phyloP scores from a whole-genome alignment of 2,113 vertebrate species.

The Aleadryas rufinucha region DNA sequence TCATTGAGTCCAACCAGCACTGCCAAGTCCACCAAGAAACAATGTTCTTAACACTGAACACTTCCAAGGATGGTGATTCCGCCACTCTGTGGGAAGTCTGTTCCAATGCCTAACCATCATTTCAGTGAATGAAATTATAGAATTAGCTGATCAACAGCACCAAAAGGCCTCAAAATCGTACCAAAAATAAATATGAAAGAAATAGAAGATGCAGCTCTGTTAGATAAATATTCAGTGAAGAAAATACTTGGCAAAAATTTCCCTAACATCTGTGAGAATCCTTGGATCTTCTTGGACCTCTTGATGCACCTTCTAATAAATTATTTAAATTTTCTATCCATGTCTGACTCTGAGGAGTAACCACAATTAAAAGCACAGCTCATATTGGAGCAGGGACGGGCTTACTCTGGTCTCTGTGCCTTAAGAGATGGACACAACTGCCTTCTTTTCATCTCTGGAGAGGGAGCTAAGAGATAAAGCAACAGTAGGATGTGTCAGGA shows the following conservation, averaged over 20 bases:
- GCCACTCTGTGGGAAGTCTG: not conserved
- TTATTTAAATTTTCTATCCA: not conserved
- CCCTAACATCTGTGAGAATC: not conserved
- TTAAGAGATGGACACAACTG: not conserved
- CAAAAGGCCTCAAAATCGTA: not conserved
- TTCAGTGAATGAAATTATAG: not conserved
- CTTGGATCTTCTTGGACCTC: not conserved
- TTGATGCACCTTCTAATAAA: not conserved
- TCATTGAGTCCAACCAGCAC: not conserved
- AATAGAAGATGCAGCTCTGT: not conserved
- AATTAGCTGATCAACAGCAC: not conserved
- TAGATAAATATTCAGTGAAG: not conserved
- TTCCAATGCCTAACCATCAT: not conserved
- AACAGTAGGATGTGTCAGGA: not conserved
- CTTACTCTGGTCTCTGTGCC: not conserved
- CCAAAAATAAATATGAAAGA: not conserved
- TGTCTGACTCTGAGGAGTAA: accelerated
- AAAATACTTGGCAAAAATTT: not conserved
- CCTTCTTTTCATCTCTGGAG: not conserved
- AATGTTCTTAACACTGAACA: not conserved
- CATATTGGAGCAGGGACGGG: not conserved
- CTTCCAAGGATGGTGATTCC: not conserved
- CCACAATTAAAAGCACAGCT: not conserved
- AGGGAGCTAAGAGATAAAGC: not conserved
- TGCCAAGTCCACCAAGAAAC: too few species aligned